A percentile compares a stretch with the other conserved stretches of the same genome.
These are phyloP conservation scores for Diuraphis noxia DNA, from an alignment of 1,140 invertebrate species.

Conservation along the genomic window DNA sequence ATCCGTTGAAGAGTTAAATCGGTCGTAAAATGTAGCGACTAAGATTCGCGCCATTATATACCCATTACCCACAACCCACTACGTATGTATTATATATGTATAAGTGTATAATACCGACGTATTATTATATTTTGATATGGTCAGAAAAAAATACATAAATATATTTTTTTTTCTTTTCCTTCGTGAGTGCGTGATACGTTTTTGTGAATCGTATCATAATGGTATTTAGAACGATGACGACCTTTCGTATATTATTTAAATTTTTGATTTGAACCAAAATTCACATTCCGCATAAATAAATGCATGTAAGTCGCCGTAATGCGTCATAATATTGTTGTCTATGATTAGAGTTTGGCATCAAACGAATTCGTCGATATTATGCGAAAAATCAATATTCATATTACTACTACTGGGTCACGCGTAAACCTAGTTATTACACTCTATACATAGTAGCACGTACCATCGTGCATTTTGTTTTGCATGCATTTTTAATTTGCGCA, in stretches of 20 bases:
- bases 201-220: not conserved
- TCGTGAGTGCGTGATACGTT: not conserved
- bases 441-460: not conserved
- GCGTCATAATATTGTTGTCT: not conserved
- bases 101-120: too few species aligned
- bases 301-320: not conserved
- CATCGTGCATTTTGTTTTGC: not conserved
- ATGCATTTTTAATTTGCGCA: not conserved
- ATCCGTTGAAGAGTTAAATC: not conserved
- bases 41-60: not conserved
- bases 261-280: not conserved
- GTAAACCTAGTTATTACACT: slow-evolving; percentile 15
- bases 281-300: not conserved
- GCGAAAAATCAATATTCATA: not conserved
- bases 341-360: not conserved
- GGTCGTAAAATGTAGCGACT: not conserved
- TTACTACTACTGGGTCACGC: not conserved
- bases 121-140: not conserved
- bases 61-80: too few species aligned
- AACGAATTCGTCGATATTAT: not conserved
- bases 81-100: too few species aligned
- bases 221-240: not conserved
- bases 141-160: not conserved
- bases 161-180: not conserved
- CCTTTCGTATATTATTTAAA: not conserved